Conservation (phyloP, 2,113 vertebrate species). For the Sphaerodactylus townsendi region DNA sequence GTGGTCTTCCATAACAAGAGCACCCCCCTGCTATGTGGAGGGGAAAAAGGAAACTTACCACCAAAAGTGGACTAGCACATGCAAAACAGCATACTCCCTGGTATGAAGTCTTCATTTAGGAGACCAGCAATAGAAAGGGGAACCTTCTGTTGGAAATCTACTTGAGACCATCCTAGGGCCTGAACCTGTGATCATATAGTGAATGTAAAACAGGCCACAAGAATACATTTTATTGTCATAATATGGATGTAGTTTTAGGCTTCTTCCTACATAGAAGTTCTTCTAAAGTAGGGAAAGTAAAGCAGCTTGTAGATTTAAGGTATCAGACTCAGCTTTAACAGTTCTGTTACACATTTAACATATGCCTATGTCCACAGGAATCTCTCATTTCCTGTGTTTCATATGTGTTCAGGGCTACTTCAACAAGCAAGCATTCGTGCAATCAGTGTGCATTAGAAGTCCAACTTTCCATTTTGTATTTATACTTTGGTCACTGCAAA, state of each 20-base stretch:
- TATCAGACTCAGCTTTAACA: no score
- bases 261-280: no score
- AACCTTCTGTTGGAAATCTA: not conserved
- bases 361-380: constrained; percentile 14
- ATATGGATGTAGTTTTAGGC: no score
- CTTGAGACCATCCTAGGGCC: not conserved
- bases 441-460: constrained; percentile 21
- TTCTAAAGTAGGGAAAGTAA: no score
- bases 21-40: no score
- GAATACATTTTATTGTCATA: no score
- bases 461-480: constrained; percentile 35
- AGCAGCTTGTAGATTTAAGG: no score
- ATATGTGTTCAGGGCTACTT: constrained; percentile 11
- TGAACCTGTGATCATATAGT: not conserved
- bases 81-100: not conserved
- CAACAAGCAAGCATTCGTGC: constrained; percentile 24
- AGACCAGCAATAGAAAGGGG: not conserved
- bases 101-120: not conserved
- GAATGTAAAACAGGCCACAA: not conserved
- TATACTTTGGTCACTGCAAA: constrained; percentile 29
- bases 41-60: not conserved
- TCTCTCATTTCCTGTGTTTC: constrained; percentile 28
- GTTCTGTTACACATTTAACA: not conserved
- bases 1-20: not conserved
- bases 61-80: not conserved